Conservation (phyloP, 1,140 invertebrate genomes). For the Riptortus pedestris region DNA sequence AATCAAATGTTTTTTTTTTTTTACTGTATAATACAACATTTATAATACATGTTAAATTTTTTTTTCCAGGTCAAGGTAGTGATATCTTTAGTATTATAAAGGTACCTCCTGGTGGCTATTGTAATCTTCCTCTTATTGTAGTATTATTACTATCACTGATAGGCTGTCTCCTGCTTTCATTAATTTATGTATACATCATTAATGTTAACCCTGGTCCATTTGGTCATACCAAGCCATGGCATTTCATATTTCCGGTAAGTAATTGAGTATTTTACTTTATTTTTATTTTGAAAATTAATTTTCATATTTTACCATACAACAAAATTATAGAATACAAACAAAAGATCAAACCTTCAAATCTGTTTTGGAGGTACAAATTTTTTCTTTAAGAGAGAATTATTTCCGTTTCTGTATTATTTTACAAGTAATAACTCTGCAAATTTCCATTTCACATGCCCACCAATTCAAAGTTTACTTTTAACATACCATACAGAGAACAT, state of each 20-base stretch:
- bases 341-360: neutral
- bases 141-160: neutral
- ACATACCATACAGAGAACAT: too few species aligned
- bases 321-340: neutral
- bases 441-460: neutral
- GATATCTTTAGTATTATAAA: neutral
- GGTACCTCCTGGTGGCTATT: neutral
- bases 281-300: neutral
- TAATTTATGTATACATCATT: constrained; percentile 28
- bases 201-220: constrained; percentile 29
- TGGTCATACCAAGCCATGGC: constrained; percentile 30
- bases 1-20: neutral
- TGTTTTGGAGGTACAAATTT: neutral
- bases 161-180: neutral
- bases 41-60: neutral
- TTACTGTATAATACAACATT: neutral
- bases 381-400: neutral
- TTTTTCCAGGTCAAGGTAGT: neutral
- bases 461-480: too few species aligned
- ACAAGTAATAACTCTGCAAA: neutral
- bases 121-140: neutral
- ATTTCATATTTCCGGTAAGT: constrained; percentile 27
- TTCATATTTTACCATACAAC: neutral
- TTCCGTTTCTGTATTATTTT: neutral
- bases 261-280: neutral